A percentile compares a stretch with the other conserved stretches of the same genome.
Evolutionary conservation across 2,113 vertebrate genomes (phyloP).

Genomic region (Protobothrops mucrosquamatus): DNA sequence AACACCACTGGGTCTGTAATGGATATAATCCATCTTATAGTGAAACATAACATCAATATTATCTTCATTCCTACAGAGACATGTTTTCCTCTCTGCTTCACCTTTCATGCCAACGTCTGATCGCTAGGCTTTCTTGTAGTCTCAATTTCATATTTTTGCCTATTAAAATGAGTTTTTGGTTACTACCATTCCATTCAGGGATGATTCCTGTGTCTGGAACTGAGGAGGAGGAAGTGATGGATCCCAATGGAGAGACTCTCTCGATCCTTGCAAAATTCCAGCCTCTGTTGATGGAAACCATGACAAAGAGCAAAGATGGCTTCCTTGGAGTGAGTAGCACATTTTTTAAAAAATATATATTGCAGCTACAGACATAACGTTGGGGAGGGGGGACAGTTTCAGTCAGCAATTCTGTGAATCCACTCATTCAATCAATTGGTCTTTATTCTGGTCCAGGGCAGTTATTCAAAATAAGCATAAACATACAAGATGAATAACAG

Average conservation of each 20-base stretch:
- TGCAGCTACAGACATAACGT: background rate
- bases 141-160: background rate
- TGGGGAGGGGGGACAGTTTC: background rate
- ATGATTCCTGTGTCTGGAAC: conserved; percentile 46
- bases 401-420: background rate
- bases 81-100: background rate
- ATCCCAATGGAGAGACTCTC: conserved; percentile 82
- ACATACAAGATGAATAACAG: background rate
- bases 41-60: background rate
- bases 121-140: background rate
- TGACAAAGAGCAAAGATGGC: conserved; percentile 98
- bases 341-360: background rate
- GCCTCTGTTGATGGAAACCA: conserved; percentile 87
- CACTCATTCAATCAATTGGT: background rate
- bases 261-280: conserved; percentile 85
- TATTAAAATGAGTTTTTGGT: background rate
- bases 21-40: background rate
- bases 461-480: background rate
- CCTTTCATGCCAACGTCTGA: background rate
- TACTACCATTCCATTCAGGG: conserved; percentile 51
- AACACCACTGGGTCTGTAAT: background rate
- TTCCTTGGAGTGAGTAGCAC: conserved; percentile 85
- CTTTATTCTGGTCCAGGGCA: background rate
- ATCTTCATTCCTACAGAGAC: background rate
- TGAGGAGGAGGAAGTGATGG: conserved; percentile 64